These are phyloP conservation scores for Ptilonorhynchus violaceus DNA, from an alignment of 2,113 vertebrate species.

Conservation along the genomic window DNA sequence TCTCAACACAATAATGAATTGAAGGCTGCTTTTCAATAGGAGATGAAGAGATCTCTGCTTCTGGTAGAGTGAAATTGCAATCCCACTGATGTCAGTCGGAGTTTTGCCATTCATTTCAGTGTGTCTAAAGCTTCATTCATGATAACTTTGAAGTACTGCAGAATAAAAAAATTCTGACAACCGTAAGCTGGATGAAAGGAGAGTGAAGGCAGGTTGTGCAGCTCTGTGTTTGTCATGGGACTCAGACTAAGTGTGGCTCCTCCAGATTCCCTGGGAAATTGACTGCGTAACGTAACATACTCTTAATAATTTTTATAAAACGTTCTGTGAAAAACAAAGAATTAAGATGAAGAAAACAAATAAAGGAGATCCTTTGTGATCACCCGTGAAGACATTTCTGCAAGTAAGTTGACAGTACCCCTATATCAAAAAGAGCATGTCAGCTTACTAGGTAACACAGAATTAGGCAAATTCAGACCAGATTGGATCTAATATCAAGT, in stretches of 20 bases:
- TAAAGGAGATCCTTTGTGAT: not conserved
- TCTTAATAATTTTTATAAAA: not conserved
- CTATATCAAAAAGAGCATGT: not conserved
- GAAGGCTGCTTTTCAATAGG: not conserved
- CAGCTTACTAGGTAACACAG: not conserved
- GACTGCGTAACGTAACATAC: accelerated
- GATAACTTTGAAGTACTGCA: conserved; percentile 11
- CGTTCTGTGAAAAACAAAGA: not conserved
- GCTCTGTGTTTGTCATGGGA: not conserved
- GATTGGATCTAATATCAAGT: not conserved
- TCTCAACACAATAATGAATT: not conserved
- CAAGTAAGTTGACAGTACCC: not conserved
- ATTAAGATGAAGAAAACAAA: not conserved
- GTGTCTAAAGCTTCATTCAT: conserved; percentile 1
- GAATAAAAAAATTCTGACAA: conserved; percentile 36
- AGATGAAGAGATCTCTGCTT: conserved; percentile 22
- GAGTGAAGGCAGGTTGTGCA: not conserved
- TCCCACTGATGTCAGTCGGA: conserved; percentile 1
- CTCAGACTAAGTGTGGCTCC: not conserved
- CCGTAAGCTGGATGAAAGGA: not conserved
- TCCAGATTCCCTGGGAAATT: not conserved
- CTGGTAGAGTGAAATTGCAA: conserved; percentile 29
- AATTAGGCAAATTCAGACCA: conserved; percentile 11
- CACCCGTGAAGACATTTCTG: not conserved
- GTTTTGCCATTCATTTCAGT: conserved; percentile 14